Base-by-base conservation (phyloP, 2,113 vertebrate genomes). In the Recurvirostra avosetta region DNA sequence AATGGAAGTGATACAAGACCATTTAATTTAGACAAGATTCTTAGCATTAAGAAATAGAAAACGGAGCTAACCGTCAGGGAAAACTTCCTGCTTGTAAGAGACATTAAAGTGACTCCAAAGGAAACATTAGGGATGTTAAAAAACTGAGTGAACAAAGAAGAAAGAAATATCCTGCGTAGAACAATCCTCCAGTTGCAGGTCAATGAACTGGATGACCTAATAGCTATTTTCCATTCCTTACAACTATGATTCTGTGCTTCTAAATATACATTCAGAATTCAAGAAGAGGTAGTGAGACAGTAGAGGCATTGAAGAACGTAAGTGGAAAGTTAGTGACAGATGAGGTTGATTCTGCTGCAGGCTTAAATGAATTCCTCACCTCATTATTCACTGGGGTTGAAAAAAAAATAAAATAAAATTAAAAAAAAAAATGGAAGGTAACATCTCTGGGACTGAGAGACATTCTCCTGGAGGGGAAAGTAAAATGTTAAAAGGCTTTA, bases 401-500 rank as follows among this genome's bases (percentile, higher is more conserved):
- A 17, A n/a, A 9, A 26, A 65, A 12, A 21, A 56, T 9, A 45
- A 45, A 45, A 45, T 45, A 56, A 32, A 25, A 45, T n/a, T 40
- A 17, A 1, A 3, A 18, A 72, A 70, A 68, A 71, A 73, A 65
- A 76, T 9, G 12, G 49, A 84, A 92, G 25, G 50, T 70, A 94
- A 9, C 74, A 74, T 92, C 95, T 82, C 83, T 8, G 23, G 84
- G 80, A 96, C 90, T 77, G 32, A 92, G 83, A 96, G 53, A 93
- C 59, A 74, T 91, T 94, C 71, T 96, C 95, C 93, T 97, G 77
- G 74, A 97, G 86, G 95, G 92, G 77, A 97, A 97, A 97, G 80
- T 86, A 94, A 96, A 96, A 97, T 94, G 92, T 97, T 96, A 97
- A 97, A 97, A 97, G 92, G 90, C 88, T 95, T 96, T 91, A 53